Evolutionary conservation across 2,797 vertebrate genomes (phyloP), one percentile per base, ranked within the genome.

Genomic region (Chiloscyllium punctatum): DNA sequence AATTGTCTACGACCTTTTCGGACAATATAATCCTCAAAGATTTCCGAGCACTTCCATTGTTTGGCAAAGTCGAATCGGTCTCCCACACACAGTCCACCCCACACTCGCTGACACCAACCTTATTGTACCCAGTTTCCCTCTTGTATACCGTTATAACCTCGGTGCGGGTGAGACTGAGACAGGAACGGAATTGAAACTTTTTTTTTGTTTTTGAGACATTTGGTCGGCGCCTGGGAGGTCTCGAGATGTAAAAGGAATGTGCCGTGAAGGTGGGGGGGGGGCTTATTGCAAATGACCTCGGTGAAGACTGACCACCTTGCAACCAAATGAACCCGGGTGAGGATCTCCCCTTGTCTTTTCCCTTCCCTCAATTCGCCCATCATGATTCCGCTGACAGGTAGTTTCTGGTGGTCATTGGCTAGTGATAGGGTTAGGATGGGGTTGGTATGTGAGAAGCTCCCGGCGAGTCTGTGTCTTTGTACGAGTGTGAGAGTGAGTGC

Each of bases 191-290:
- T 90, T 90, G n/a, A 37, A 37, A 69, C 16, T 66, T 66, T 91
- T 66, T n/a, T 92, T 57, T n/a, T 57, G n/a, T 68, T 92, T 57
- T n/a, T 57, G 62, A 92, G 90, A 23, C 66, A 37, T 92, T 69
- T 68, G 62, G 23, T 69, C n/a, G n/a, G 21, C n/a, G 90, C 66
- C 66, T 92, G 90, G 90, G 90, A 92, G 90, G 62, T 68, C 62
- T 62, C 68, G 62, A 92, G n/a, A 25, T 68, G 23, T 92, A 69
- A 92, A 42, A 92, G 90, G 66, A 92, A 92, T 92, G 90, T 92
- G 90, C 62, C 90, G 62, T 69, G 90, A 92, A 92, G 90, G 4
- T 57, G 57, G 57, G 57, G 57, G 3, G 57, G 62, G 33, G 62
- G 21, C 18, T 69, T 25, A 68, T 92, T 92, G 62, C 66, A 42